Percentiles rank a stretch among this genome's conserved stretches.
Conservation (phyloP, 1,140 invertebrate genomes). For the Aethina tumida region DNA sequence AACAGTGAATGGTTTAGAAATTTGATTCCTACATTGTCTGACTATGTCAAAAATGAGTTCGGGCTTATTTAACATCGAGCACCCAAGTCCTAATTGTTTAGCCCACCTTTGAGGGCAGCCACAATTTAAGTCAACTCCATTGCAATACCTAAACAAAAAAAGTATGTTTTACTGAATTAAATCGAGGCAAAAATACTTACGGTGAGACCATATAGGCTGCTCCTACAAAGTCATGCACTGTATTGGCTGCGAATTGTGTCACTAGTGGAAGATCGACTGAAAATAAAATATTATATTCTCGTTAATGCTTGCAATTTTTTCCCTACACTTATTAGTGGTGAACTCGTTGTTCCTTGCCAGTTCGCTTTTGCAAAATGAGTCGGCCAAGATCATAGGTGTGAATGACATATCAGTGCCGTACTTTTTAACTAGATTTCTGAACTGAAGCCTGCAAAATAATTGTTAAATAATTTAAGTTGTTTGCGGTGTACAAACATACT, state of each 20-base stretch:
- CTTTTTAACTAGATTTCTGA: slow-evolving; percentile 68
- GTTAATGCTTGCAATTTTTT: slow-evolving; percentile 34
- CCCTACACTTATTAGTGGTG: slow-evolving; percentile 59
- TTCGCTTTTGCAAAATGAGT: slow-evolving; percentile 81
- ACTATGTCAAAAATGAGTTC: slow-evolving; percentile 77
- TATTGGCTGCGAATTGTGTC: slow-evolving; percentile 91
- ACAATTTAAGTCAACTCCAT: slow-evolving; percentile 93
- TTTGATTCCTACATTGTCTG: slow-evolving; percentile 57
- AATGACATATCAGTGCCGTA: slow-evolving; percentile 87
- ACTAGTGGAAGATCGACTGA: slow-evolving; percentile 72
- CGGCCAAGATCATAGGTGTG: slow-evolving; percentile 93
- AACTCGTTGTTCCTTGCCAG: slow-evolving; percentile 87
- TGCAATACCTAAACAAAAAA: slow-evolving; percentile 51
- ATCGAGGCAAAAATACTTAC: slow-evolving; percentile 44
- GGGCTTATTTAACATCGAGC: slow-evolving; percentile 72
- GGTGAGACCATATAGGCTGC: slow-evolving; percentile 76
- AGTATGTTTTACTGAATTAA: slow-evolving; percentile 12
- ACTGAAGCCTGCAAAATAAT: slow-evolving; percentile 59
- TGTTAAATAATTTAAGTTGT: background rate
- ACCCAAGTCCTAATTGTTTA: slow-evolving; percentile 82
- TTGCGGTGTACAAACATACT: slow-evolving; percentile 43
- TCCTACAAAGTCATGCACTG: slow-evolving; percentile 68
- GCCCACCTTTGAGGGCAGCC: slow-evolving; percentile 96
- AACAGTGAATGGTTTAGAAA: slow-evolving; percentile 69
- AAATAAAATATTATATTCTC: slow-evolving; percentile 15